These are phyloP conservation scores for Belgica antarctica DNA, from an alignment of 2,888 invertebrate genomes.

Conservation along the genomic window DNA sequence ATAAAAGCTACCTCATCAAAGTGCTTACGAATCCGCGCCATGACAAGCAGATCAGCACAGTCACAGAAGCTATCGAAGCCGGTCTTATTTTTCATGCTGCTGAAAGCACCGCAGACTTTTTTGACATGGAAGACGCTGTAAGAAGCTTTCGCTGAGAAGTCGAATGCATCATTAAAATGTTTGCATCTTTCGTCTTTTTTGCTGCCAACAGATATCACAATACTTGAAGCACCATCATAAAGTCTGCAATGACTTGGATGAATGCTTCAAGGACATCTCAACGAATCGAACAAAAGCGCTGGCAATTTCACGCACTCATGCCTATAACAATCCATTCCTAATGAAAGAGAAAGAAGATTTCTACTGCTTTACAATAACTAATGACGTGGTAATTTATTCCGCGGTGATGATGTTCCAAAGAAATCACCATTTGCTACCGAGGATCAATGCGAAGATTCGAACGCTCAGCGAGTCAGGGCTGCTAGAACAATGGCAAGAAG, in stretches of 20 bases:
- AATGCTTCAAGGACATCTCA: conserved; percentile 50
- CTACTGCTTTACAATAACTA: conserved; percentile 51
- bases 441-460: conserved; percentile 52
- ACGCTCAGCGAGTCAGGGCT: conserved; percentile 53
- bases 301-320: conserved; percentile 52
- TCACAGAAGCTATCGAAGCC: conserved; percentile 48
- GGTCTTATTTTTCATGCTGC: conserved; percentile 51
- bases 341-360: conserved; percentile 47
- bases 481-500: conserved; percentile 51
- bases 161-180: not conserved
- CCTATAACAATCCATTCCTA: conserved; percentile 50
- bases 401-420: conserved; percentile 52
- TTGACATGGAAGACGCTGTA: conserved; percentile 49
- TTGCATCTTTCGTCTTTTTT: not conserved
- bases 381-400: conserved; percentile 53
- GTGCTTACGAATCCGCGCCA: conserved; percentile 52
- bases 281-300: conserved; percentile 49
- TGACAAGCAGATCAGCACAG: conserved; percentile 49
- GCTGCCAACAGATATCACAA: conserved; percentile 9
- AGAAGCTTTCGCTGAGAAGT: not conserved
- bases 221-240: conserved; percentile 22
- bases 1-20: conserved; percentile 52
- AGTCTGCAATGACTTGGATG: conserved; percentile 51
- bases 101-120: conserved; percentile 45
- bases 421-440: conserved; percentile 52